Conservation (phyloP, 2,888 invertebrate genomes). For the Andricus quercusramuli region DNA sequence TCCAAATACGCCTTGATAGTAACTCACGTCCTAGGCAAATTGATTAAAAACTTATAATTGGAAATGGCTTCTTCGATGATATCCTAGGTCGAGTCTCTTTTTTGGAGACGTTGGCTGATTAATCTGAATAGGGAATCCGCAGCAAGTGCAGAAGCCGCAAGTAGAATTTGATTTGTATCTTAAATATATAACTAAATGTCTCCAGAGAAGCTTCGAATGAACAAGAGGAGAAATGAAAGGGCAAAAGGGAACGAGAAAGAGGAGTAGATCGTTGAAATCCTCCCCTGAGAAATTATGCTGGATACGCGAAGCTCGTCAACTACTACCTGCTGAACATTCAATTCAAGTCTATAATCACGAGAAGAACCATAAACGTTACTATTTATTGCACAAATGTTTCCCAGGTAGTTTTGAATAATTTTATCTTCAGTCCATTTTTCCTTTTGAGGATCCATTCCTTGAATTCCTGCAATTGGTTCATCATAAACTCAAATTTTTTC, state of each 20-base stretch:
- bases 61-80: slow-evolving; percentile 16
- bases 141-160: slow-evolving; percentile 43
- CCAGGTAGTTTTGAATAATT: slow-evolving; percentile 15
- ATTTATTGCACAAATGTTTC: slow-evolving; percentile 20
- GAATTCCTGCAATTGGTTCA: no score
- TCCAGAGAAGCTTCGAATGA: slow-evolving; percentile 40
- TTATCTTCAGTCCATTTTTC: neutral
- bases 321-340: slow-evolving; percentile 57
- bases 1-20: slow-evolving; percentile 7
- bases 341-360: slow-evolving; percentile 50
- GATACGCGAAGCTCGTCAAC: slow-evolving; percentile 60
- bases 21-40: slow-evolving; percentile 20
- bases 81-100: neutral
- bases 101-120: slow-evolving; percentile 40
- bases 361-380: slow-evolving; percentile 8
- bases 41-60: slow-evolving; percentile 38
- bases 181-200: slow-evolving; percentile 40
- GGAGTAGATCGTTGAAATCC: slow-evolving; percentile 56
- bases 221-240: slow-evolving; percentile 47
- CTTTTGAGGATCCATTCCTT: no score
- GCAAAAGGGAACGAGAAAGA: slow-evolving; percentile 42
- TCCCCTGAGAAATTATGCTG: slow-evolving; percentile 62
- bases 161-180: slow-evolving; percentile 60
- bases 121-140: slow-evolving; percentile 58
- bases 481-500: neutral